Evolutionary conservation across 2,888 invertebrate genomes (phyloP).

Genomic region (Leucoptera coffeella): DNA sequence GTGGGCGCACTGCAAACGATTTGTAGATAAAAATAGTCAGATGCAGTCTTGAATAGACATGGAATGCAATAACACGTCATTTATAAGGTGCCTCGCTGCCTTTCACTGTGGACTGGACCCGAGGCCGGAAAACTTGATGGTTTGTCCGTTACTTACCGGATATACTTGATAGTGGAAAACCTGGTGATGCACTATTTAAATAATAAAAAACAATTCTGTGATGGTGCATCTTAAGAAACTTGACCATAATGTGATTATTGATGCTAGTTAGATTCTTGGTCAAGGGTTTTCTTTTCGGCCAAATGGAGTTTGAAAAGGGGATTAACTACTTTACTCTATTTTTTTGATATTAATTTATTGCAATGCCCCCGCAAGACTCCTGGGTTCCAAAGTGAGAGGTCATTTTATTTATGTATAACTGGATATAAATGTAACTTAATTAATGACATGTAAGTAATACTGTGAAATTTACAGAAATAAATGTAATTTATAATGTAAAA

Average conservation of each 20-base stretch:
- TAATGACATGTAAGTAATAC: slow-evolving; percentile 47
- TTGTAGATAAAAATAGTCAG: slow-evolving; percentile 29
- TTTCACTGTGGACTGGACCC: slow-evolving; percentile 48
- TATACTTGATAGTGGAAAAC: slow-evolving; percentile 20
- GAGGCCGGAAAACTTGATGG: slow-evolving; percentile 52
- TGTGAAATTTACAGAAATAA: no score
- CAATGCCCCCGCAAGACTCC: slow-evolving; percentile 36
- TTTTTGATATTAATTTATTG: neutral
- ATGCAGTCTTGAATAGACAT: slow-evolving; percentile 28
- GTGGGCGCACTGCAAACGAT: slow-evolving; percentile 44
- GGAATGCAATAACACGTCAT: slow-evolving; percentile 57
- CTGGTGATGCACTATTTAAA: slow-evolving; percentile 43
- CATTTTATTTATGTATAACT: slow-evolving; percentile 20
- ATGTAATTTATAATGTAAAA: no score
- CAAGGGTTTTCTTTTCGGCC: slow-evolving; percentile 54
- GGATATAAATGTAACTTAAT: slow-evolving; percentile 40
- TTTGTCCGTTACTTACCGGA: slow-evolving; percentile 27
- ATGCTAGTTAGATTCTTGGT: slow-evolving; percentile 33
- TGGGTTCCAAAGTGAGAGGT: slow-evolving; percentile 52
- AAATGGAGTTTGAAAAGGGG: slow-evolving; percentile 44
- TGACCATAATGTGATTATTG: no score
- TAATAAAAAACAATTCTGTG: slow-evolving; percentile 3
- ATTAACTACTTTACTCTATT: no score
- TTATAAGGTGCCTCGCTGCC: slow-evolving; percentile 48
- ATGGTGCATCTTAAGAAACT: slow-evolving; percentile 51